Evolutionary conservation across 2,113 vertebrate species (phyloP), one percentile per base, ranked within the genome.

Genomic region (Balaeniceps rex): DNA sequence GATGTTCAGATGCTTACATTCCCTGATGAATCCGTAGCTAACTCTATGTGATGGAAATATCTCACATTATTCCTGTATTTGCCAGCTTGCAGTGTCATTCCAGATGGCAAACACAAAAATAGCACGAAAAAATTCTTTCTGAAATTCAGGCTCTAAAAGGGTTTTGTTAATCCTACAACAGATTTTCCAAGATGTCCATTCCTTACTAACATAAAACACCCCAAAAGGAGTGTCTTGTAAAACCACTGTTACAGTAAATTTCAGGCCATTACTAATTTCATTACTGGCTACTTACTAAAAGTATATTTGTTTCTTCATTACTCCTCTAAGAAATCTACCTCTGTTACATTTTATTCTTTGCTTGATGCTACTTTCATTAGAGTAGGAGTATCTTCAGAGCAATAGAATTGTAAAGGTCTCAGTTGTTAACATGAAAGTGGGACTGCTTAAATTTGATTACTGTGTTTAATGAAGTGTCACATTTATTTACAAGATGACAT

Each of bases 401-500:
- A 75, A 95, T 84, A 83, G 96, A 91, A 90, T 80, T 16, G 18
- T 57, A 90, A 97, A 96, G 96, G 97, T 96, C 95, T 97, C 93
- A 25, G 86, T 97, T 98, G 97, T 97, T 98, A 98, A 96, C 96
- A 97, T 64, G 86, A 78, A 96, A 97, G 95, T 93, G 97, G 97
- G 93, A 85, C 93, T 95, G 97, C 96, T 97, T 97, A 97, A 96
- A 98, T 98, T 95, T 98, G 98, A 98, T 98, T 97, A 98, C 97
- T 83, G 97, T 98, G 98, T 98, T 98, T 98, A 98, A 98, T 98
- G 98, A 98, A 98, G 98, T 98, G 98, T 98, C 93, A 36, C 97
- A 93, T 98, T 98, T 98, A 98, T 98, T 98, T 98, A 98, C 97
- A 98, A 97, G 96, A 97, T 96, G 97, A 96, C 96, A 95, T 95